Conservation (phyloP, 1,140 invertebrate genomes). For the Drosophila pseudoananassae region DNA sequence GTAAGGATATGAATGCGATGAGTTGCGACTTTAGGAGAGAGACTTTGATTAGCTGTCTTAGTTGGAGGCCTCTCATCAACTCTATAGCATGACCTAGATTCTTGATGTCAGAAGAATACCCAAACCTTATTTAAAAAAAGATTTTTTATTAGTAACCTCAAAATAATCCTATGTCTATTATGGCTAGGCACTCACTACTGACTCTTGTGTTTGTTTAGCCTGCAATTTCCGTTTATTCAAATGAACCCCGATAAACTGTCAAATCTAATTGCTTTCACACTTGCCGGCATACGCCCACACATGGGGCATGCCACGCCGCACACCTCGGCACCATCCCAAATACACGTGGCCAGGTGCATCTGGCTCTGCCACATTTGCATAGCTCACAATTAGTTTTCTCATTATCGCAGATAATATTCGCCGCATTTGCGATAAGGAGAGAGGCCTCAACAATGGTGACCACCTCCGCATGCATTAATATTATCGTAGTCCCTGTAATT, state of each 20-base stretch:
- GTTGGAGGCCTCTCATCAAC: slow-evolving; percentile 7
- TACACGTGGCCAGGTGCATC: slow-evolving; percentile 19
- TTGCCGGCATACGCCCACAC: slow-evolving; percentile 35
- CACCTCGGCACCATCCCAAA: background rate
- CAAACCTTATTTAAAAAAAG: too few relatives aligned
- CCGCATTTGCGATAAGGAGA: slow-evolving; percentile 68
- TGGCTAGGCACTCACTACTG: background rate
- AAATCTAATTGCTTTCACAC: slow-evolving; percentile 76
- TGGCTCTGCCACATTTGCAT: slow-evolving; percentile 67
- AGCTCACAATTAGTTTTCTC: slow-evolving; percentile 79
- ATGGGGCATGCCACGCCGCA: slow-evolving; percentile 5
- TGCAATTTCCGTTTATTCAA: slow-evolving; percentile 78
- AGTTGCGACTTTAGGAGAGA: background rate
- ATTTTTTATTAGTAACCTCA: too few relatives aligned
- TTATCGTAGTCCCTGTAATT: slow-evolving; percentile 47
- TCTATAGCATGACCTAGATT: background rate
- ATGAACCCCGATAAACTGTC: slow-evolving; percentile 68
- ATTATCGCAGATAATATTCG: slow-evolving; percentile 81
- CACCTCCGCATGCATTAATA: slow-evolving; percentile 54
- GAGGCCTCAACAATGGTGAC: slow-evolving; percentile 50
- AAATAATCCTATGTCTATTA: too few relatives aligned
- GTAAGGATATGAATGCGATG: background rate
- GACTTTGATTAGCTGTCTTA: slow-evolving; percentile 25
- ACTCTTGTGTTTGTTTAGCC: slow-evolving; percentile 22
- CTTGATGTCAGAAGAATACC: background rate